Evolutionary conservation across 2,797 vertebrate genomes (phyloP), one percentile per base, ranked within the genome.

Genomic region (Ptychadena robeensis): DNA sequence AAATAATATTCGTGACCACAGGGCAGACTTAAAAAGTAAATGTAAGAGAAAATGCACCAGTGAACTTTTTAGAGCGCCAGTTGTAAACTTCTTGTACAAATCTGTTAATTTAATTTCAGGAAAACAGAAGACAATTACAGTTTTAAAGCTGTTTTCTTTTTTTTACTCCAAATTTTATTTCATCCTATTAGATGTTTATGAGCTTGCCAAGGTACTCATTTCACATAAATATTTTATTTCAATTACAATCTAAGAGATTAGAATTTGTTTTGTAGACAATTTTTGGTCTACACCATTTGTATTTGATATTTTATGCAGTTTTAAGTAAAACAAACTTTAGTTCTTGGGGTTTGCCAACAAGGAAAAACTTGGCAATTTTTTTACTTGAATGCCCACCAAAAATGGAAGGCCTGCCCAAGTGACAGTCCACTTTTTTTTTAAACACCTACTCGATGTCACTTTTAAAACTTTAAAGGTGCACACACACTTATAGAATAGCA

Each of bases 61-160:
- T 70, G 79, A 88, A 65, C 35, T 40, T 27, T 75, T 82, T 83
- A 37, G 71, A 86, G 87, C 72, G 67, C 40, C 75, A 18, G 86
- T 87, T 89, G 84, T 79, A 82, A 86, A 59, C 57, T 87, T 70
- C 80, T 80, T 87, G 18, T 53, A 83, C 82, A 61, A 27, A 85
- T 77, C 85, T 11, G 0, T 9, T 37, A 71, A 37, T 74, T 75
- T 70, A 10, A 63, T 75, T 76, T 75, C 22, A 61, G 18, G 75
- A 68, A 28, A 57, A 61, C 59, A 44, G 27, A 35, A 63, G 34
- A 59, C n/a, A 18, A 37, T 59, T 59, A 38, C 64, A 68, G 27
- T 65, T 30, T 28, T 25, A 70, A 31, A 69, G 71, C 59, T 28
- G n/a, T 61, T 61, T 61, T 48, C 8, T 28, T 80, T 65, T 48